These are phyloP conservation scores for Polydrusus tereticollis DNA, from an alignment of 2,888 invertebrate species.

Conservation along the genomic window DNA sequence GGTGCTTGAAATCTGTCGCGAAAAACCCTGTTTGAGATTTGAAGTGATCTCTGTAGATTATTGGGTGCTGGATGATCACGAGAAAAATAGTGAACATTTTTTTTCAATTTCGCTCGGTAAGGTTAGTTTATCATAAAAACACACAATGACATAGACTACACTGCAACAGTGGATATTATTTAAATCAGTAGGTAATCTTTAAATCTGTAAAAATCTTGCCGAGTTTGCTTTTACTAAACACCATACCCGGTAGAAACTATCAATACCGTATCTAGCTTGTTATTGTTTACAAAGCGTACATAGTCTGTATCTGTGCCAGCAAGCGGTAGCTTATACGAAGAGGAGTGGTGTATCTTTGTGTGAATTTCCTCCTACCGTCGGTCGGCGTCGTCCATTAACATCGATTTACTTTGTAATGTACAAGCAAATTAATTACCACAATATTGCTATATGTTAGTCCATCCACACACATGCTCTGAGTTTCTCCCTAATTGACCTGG, in stretches of 20 bases:
- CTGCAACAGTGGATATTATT: too few species aligned
- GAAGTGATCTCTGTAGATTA: too few species aligned
- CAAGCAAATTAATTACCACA: constrained; percentile 57
- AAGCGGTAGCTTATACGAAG: constrained; percentile 18
- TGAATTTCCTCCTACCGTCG: constrained; percentile 29
- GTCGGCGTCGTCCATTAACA: constrained; percentile 49
- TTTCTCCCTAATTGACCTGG: constrained; percentile 37
- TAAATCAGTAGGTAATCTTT: too few species aligned
- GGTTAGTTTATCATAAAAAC: too few species aligned
- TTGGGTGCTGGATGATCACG: too few species aligned
- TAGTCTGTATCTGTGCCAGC: constrained; percentile 13
- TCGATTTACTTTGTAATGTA: constrained; percentile 56
- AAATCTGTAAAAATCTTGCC: too few species aligned
- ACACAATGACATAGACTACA: too few species aligned
- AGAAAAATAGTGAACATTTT: too few species aligned
- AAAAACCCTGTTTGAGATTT: too few species aligned
- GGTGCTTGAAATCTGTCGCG: too few species aligned
- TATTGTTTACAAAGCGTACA: constrained; percentile 14
- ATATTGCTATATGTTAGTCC: constrained; percentile 48
- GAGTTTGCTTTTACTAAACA: neutral
- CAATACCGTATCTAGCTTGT: constrained; percentile 10
- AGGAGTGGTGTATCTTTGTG: constrained; percentile 25
- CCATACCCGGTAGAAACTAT: neutral
- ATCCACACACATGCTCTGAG: constrained; percentile 21
- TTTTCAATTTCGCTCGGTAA: too few species aligned